Conservation (phyloP, 2,888 invertebrate genomes). For the Agonum fuliginosum region DNA sequence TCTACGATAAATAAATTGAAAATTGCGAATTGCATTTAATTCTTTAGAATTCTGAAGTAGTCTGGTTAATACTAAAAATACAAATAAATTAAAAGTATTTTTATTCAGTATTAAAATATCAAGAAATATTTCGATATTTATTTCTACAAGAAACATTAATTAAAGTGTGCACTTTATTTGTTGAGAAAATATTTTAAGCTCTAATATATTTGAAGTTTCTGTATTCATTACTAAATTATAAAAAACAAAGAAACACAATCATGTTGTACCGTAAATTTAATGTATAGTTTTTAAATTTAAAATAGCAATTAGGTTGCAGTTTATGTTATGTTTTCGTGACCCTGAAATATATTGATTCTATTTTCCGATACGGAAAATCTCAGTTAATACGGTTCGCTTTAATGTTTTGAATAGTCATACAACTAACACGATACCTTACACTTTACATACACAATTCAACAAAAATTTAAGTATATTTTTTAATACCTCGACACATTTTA, state of each 20-base stretch:
- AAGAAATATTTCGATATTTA: too few relatives aligned
- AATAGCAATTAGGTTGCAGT: constrained; percentile 19
- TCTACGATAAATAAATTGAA: too few relatives aligned
- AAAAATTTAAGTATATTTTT: background rate
- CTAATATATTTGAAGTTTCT: too few relatives aligned
- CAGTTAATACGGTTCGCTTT: constrained; percentile 7
- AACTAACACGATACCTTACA: constrained; percentile 23
- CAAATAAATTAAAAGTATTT: too few relatives aligned
- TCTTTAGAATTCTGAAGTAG: too few relatives aligned
- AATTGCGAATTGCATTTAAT: too few relatives aligned
- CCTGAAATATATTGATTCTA: constrained; percentile 37
- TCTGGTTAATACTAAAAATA: too few relatives aligned
- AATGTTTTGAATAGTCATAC: constrained; percentile 11
- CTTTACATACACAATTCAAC: background rate
- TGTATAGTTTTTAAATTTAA: background rate
- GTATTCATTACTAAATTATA: too few relatives aligned
- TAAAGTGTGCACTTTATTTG: background rate
- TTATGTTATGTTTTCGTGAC: constrained; percentile 22
- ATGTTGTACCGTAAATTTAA: background rate
- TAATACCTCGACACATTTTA: background rate
- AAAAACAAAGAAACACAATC: too few relatives aligned
- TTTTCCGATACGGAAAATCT: constrained; percentile 41
- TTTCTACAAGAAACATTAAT: background rate
- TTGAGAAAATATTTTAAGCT: background rate
- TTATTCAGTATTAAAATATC: too few relatives aligned